Base-by-base conservation (phyloP, 1,140 invertebrate genomes). In the Pseudomyrmex flavicornis region DNA sequence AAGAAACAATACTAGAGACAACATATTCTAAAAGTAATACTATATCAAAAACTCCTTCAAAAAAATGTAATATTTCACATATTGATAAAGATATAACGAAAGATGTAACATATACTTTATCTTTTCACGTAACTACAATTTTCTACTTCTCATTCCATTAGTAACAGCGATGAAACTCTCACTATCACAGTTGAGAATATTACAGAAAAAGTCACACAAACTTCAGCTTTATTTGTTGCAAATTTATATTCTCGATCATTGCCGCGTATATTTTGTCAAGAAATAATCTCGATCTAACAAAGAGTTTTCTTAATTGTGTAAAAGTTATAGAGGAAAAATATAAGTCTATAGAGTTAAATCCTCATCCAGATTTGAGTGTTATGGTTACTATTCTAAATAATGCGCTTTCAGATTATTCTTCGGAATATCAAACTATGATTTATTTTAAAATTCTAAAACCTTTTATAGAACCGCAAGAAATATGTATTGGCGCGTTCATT, bases 321-420 rank as follows among this genome's bases (percentile, higher is more conserved):
- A 22, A 61, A 74, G 12, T 61, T 7, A 3, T 74, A 61, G 13
- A 61, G 2, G 0, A 74, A 5, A 74, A 74, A 3, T 74, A 61
- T 8, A 74, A 61, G 0, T 61, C 58, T 22, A 48, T 48, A 20
- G 58, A 74, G 1, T 5, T 1, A 0, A 74, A 74, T 61, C 1
- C 70, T 61, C n/a, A 73, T 56, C 2, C 0, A n/a, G 44, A 74
- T 62, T 74, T 74, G 13, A 46, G 1, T 48, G 5, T 3, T 10
- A 73, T 73, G 56, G 61, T 73, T n/a, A 8, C 46, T 48, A 61
- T 74, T 22, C 26, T 74, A 48, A n/a, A 48, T 48, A 74, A 62
- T 8, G 44, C 56, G 15, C 48, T 74, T 48, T 8, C 17, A 48
- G 3, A 62, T 61, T 15, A 46, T 61, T 48, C 44, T 1, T 61